Conservation (phyloP, 30 jellyfish, hydroid and myxozoan genomes). For the Phacellophora camtschatica region DNA sequence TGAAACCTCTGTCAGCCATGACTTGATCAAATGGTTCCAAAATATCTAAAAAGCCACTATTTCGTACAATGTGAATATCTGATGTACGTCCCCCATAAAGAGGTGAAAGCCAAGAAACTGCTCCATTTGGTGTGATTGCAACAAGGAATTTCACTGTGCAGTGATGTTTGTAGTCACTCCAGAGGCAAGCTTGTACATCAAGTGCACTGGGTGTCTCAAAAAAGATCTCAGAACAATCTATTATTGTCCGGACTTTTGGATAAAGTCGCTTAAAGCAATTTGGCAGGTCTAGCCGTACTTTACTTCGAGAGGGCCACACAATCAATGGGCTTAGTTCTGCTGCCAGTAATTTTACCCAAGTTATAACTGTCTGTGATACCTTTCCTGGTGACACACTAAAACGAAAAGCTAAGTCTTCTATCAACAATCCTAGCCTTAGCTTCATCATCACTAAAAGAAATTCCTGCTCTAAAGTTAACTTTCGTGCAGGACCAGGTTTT, state of each 20-base stretch:
- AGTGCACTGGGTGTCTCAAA: slow-evolving; percentile 68
- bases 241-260: slow-evolving; percentile 49
- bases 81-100: slow-evolving; percentile 72
- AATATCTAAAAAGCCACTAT: slow-evolving; percentile 49
- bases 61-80: slow-evolving; percentile 49
- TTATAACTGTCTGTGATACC: slow-evolving; percentile 30
- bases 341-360: slow-evolving; percentile 57
- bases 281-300: slow-evolving; percentile 45
- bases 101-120: slow-evolving; percentile 76
- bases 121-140: slow-evolving; percentile 73
- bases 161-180: slow-evolving; percentile 86
- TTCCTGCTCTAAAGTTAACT: slow-evolving; percentile 60
- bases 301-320: slow-evolving; percentile 72
- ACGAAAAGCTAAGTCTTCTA: slow-evolving; percentile 62
- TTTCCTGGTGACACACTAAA: slow-evolving; percentile 41
- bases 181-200: slow-evolving; percentile 49
- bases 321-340: slow-evolving; percentile 43
- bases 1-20: slow-evolving; percentile 81
- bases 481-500: slow-evolving; percentile 49
- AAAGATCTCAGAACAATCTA: slow-evolving; percentile 71
- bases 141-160: slow-evolving; percentile 49
- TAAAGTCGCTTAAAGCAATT: slow-evolving; percentile 43
- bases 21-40: slow-evolving; percentile 65
- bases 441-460: slow-evolving; percentile 47
- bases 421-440: slow-evolving; percentile 34